A percentile compares a stretch with the other conserved stretches of the same genome.
These are phyloP conservation scores for Semaprochilodus insignis DNA, from an alignment of 2,797 vertebrate species.

Conservation along the genomic window DNA sequence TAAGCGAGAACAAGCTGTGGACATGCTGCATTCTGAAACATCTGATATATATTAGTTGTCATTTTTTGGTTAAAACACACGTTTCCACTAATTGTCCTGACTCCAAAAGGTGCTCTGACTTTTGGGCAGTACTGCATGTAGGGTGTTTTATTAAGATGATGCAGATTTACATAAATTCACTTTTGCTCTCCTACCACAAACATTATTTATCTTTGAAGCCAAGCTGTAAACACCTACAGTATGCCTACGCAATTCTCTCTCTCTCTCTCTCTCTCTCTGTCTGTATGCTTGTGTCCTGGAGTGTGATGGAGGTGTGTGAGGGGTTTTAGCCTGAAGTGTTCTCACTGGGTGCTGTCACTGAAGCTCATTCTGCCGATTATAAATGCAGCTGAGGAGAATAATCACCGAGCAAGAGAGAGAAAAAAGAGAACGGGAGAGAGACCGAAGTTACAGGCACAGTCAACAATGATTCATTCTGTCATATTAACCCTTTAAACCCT, in stretches of 20 bases:
- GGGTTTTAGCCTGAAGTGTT: constrained; percentile 14
- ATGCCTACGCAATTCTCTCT: neutral
- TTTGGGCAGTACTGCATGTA: too few species aligned
- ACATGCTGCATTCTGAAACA: too few species aligned
- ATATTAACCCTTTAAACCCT: neutral
- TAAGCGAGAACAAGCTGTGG: too few species aligned
- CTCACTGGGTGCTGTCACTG: constrained; percentile 8
- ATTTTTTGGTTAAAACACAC: too few species aligned
- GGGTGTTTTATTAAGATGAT: neutral
- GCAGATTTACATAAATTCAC: constrained; percentile 3
- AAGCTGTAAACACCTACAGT: neutral
- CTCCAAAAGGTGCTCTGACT: too few species aligned
- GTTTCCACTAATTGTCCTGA: too few species aligned
- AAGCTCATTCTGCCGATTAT: constrained; percentile 20
- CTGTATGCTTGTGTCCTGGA: neutral
- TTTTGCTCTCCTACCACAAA: neutral
- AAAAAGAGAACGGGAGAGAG: too few species aligned
- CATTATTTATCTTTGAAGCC: neutral
- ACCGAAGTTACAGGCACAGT: too few species aligned
- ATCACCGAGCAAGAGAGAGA: neutral
- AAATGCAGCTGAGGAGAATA: constrained; percentile 3
- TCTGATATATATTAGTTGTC: too few species aligned
- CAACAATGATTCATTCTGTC: too few species aligned
- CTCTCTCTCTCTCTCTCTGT: neutral
- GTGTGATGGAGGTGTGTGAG: constrained; percentile 12